Evolutionary conservation across 2,113 vertebrate species (phyloP).

Genomic region (Clarias macrocephalus): DNA sequence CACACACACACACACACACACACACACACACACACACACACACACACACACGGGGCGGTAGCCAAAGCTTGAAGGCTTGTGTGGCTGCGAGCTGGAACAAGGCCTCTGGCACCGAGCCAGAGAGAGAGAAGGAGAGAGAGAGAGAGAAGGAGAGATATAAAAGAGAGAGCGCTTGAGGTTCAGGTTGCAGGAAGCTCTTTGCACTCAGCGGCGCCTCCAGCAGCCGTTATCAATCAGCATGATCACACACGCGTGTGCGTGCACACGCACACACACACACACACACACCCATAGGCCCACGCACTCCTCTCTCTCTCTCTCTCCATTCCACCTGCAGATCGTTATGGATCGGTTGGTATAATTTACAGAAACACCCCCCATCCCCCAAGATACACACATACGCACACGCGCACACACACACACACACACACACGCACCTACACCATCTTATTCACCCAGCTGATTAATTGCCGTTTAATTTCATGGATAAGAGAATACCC

Average conservation of each 20-base stretch:
- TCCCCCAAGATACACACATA: constrained; percentile 13
- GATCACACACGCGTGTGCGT: constrained; percentile 36
- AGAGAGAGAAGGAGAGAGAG: constrained; percentile 4
- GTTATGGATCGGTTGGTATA: constrained; percentile 50
- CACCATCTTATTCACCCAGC: not conserved
- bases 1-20: constrained; percentile 14
- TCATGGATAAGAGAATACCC: constrained; percentile 16
- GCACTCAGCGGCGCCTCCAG: constrained; percentile 54
- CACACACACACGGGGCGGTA: constrained; percentile 10
- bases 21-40: constrained; percentile 18
- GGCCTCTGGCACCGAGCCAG: constrained; percentile 42
- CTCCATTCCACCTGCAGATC: constrained; percentile 51
- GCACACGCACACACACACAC: constrained; percentile 10
- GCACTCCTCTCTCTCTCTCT: not conserved
- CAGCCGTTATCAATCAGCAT: constrained; percentile 60
- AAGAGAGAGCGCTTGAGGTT: constrained; percentile 35
- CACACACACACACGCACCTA: not conserved
- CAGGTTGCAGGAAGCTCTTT: constrained; percentile 58
- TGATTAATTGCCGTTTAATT: constrained; percentile 41
- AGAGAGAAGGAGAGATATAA: not conserved
- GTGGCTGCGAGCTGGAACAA: constrained; percentile 54
- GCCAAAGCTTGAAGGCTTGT: constrained; percentile 57
- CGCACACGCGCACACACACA: too few species aligned
- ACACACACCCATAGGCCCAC: not conserved
- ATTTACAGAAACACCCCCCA: constrained; percentile 26